These are phyloP conservation scores for Erynnis tages DNA, from an alignment of 2,888 invertebrate genomes.

Conservation along the genomic window DNA sequence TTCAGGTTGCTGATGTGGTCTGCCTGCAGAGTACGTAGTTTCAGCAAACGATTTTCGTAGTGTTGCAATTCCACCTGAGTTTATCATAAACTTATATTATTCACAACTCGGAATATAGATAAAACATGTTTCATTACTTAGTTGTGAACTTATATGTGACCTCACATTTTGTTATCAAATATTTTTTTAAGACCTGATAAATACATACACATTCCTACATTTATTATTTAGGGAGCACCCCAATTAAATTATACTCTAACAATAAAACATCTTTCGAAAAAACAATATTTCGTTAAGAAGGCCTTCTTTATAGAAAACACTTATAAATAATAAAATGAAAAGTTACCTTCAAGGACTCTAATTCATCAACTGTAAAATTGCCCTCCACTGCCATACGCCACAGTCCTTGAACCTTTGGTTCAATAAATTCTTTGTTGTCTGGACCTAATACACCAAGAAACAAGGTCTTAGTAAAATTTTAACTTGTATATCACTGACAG, in stretches of 20 bases:
- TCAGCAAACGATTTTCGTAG: conserved; percentile 92
- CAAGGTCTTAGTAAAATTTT: not conserved
- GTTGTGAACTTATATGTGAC: too few species aligned
- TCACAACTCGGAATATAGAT: too few species aligned
- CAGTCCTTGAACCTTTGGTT: conserved; percentile 93
- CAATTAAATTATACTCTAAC: too few species aligned
- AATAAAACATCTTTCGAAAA: too few species aligned
- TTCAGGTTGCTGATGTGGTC: conserved; percentile 89
- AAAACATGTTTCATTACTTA: not conserved
- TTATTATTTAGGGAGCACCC: too few species aligned
- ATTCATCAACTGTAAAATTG: conserved; percentile 90
- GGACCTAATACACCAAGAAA: conserved; percentile 81
- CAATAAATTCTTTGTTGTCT: conserved; percentile 92
- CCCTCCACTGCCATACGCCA: conserved; percentile 91
- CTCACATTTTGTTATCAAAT: too few species aligned
- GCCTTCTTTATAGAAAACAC: too few species aligned
- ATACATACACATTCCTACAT: too few species aligned
- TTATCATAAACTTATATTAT: too few species aligned
- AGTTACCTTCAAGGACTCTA: conserved; percentile 89
- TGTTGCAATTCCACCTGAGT: conserved; percentile 91
- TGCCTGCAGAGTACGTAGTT: conserved; percentile 90
- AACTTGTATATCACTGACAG: too few species aligned
- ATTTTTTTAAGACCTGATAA: too few species aligned
- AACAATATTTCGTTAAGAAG: too few species aligned
- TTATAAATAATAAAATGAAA: not conserved